Conservation (phyloP, 2,113 vertebrate genomes). For the Todiramphus saurophagus region DNA sequence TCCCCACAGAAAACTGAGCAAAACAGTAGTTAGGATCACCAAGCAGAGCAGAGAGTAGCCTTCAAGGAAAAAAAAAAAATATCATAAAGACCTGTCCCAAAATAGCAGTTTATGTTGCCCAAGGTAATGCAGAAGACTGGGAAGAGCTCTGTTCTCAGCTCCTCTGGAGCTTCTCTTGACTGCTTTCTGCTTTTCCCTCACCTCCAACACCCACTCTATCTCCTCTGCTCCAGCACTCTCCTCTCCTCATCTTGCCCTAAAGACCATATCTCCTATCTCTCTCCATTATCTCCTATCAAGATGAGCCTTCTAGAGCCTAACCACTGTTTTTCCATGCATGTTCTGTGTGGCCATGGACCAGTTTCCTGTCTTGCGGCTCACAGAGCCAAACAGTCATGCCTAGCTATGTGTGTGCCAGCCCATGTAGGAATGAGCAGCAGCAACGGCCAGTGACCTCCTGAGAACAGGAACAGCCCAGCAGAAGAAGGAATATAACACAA, state of each 20-base stretch:
- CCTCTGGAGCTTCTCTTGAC: background rate
- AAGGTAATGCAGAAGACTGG: background rate
- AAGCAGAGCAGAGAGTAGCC: background rate
- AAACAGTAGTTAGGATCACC: background rate
- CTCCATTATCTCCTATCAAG: background rate
- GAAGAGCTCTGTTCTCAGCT: background rate
- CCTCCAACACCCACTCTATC: background rate
- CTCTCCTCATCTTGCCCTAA: background rate
- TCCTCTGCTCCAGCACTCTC: background rate
- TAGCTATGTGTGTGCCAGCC: background rate
- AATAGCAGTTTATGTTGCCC: background rate
- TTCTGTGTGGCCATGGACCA: background rate
- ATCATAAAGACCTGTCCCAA: background rate
- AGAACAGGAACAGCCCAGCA: background rate
- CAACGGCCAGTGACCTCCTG: background rate
- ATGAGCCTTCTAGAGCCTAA: background rate
- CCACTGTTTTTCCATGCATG: rapidly evolving
- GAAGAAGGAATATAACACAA: background rate
- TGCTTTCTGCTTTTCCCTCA: background rate
- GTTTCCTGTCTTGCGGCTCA: background rate
- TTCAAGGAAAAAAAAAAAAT: background rate
- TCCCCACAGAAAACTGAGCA: background rate
- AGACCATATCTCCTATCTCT: background rate
- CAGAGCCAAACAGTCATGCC: background rate
- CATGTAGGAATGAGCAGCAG: rapidly evolving